Evolutionary conservation across 2,797 vertebrate species (phyloP).

Genomic region (Pagetopsis macropterus): DNA sequence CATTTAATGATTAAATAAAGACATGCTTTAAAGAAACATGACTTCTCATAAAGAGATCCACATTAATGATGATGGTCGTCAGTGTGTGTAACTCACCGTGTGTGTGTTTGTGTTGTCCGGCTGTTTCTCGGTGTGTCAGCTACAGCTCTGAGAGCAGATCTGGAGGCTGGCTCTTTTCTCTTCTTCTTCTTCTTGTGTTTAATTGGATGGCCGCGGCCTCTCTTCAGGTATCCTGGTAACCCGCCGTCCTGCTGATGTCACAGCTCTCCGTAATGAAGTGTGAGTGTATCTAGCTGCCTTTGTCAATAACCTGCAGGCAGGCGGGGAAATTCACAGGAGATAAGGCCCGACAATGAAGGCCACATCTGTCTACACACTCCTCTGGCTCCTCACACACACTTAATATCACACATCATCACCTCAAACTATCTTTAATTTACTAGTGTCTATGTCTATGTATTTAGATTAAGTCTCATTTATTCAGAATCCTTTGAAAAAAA

Average conservation of each 20-base stretch:
- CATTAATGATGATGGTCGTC: no score
- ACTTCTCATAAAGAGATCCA: no score
- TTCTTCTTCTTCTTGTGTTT: constrained; percentile 41
- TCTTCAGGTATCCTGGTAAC: constrained; percentile 80
- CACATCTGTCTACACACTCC: constrained; percentile 16
- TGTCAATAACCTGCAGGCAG: constrained; percentile 51
- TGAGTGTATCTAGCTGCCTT: constrained; percentile 46
- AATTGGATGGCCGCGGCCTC: constrained; percentile 69
- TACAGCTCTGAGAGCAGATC: constrained; percentile 39
- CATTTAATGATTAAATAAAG: no score
- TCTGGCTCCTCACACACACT: background rate
- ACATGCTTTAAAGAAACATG: no score
- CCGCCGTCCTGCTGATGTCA: constrained; percentile 75
- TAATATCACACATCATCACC: background rate
- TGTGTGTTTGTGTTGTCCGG: background rate
- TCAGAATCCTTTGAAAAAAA: background rate
- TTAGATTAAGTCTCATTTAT: background rate
- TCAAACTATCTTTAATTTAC: background rate
- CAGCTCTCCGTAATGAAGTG: constrained; percentile 66
- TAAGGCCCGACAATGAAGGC: constrained; percentile 38
- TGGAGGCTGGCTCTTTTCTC: constrained; percentile 28
- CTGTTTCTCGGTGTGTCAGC: constrained; percentile 28
- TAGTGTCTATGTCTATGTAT: fast-evolving
- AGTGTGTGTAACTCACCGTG: constrained; percentile 32
- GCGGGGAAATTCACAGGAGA: constrained; percentile 54